phyloP scores from a whole-genome alignment of 2,113 vertebrate genomes.

The Crotalus helleri region DNA sequence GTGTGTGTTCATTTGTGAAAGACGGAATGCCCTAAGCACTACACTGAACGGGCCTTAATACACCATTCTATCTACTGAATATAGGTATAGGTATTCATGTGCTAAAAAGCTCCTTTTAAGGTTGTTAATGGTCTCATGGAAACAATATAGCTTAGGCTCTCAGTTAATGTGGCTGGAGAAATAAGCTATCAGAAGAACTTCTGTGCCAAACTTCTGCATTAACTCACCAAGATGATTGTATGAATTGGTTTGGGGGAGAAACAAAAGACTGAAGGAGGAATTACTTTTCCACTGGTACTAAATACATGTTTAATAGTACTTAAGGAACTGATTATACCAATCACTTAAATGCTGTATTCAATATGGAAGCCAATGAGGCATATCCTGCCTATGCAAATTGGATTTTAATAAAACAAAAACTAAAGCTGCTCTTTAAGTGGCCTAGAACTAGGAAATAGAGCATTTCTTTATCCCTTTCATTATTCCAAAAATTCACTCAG shows the following conservation, averaged over 20 bases:
- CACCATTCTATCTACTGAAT: neutral
- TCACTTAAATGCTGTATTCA: neutral
- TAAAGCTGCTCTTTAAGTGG: neutral
- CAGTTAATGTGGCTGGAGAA: neutral
- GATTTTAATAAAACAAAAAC: neutral
- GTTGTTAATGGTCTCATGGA: neutral
- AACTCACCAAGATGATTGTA: neutral
- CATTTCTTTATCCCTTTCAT: neutral
- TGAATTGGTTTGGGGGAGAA: neutral
- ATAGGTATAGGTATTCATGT: no score
- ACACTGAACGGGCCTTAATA: neutral
- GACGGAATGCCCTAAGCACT: neutral
- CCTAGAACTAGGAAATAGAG: neutral
- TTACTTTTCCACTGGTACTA: neutral
- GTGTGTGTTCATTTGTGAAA: neutral
- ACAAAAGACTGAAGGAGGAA: neutral
- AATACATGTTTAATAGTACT: slow-evolving; percentile 1
- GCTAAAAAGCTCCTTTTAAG: neutral
- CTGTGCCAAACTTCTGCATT: neutral
- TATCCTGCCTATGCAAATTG: slow-evolving; percentile 2
- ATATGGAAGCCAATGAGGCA: slow-evolving; percentile 1
- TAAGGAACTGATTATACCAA: neutral
- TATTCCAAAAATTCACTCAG: neutral
- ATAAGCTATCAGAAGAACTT: neutral
- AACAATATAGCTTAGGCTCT: neutral